Percentiles rank a stretch among this genome's conserved stretches.
These are phyloP conservation scores for Lamprotornis superbus DNA, from an alignment of 2,113 vertebrate species.

Conservation along the genomic window DNA sequence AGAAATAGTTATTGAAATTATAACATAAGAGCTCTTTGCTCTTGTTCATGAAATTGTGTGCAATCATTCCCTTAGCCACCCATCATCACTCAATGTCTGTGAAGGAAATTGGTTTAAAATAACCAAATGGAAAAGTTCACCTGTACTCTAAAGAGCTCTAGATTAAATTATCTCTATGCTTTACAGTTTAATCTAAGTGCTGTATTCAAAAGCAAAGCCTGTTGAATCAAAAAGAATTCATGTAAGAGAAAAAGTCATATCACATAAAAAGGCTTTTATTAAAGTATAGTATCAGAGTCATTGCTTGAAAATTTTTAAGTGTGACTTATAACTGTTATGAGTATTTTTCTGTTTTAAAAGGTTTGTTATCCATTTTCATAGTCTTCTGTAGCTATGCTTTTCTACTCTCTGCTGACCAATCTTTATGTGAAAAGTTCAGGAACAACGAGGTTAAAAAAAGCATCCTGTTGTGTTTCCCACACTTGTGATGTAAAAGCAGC, in stretches of 20 bases:
- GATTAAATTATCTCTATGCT: constrained; percentile 6
- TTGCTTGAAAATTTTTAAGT: neutral
- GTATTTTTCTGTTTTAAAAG: neutral
- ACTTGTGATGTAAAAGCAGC: neutral
- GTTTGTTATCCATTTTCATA: neutral
- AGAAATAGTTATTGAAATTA: constrained; percentile 12
- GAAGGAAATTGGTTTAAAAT: constrained; percentile 27
- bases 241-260: neutral
- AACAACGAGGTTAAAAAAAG: neutral
- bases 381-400: neutral
- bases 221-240: neutral
- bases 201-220: neutral
- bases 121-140: neutral
- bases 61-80: neutral
- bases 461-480: neutral
- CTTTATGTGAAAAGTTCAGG: neutral
- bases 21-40: neutral
- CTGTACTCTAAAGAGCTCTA: neutral
- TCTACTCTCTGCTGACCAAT: neutral
- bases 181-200: neutral
- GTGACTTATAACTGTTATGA: neutral
- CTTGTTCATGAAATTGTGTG: neutral
- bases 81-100: neutral
- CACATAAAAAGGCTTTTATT: neutral
- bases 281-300: neutral